Base-by-base conservation (phyloP, 2,888 invertebrate species). In the Empis livida region DNA sequence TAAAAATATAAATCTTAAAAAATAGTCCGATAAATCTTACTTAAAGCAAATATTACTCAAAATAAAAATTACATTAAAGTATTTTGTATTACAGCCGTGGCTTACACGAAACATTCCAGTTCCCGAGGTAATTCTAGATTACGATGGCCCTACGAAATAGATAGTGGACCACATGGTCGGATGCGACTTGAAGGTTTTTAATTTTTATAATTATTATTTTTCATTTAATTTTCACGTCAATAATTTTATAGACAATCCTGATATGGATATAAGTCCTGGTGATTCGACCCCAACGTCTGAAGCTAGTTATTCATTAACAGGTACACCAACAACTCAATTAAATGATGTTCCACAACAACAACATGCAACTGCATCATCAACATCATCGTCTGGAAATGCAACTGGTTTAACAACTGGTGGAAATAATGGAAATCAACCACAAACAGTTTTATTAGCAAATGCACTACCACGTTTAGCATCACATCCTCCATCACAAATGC, bases 251-350 rank as follows among this genome's bases (percentile, higher is more conserved):
- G 76, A 76, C 51, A 73, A 73, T 60, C 86, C 91, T 69, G 93
- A 93, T 62, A 92, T 93, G 92, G 93, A 94, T 63, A 92, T 93
- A 62, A 93, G 92, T 50, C 91, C 91, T 14, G 88, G 87, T 57
- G 82, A 88, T 62, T 90, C 89, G 63, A 90, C 89, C 52, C 89
- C 89, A 37, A 81, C 88, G 48, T 88, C 88, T 23, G 89, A 89
- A 70, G 80, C 83, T 54, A 81, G 83, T 50, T 84, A 83, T 57
- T 66, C 68, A 45, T 53, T 69, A 47, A 67, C 67, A 52, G 68
- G 68, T 48, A 69, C 70, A 49, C 69, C 70, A 44, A 59, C 65
- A 50, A 64, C 62, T 47, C 59, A 61, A 47, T 47, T 53, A 44
- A 56, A 55, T 47, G 55, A 56, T 35, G 42, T 20, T 10, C 44